Evolutionary conservation across 2,113 vertebrate species (phyloP), one percentile per base, ranked within the genome.

Genomic region (Podilymbus podiceps): DNA sequence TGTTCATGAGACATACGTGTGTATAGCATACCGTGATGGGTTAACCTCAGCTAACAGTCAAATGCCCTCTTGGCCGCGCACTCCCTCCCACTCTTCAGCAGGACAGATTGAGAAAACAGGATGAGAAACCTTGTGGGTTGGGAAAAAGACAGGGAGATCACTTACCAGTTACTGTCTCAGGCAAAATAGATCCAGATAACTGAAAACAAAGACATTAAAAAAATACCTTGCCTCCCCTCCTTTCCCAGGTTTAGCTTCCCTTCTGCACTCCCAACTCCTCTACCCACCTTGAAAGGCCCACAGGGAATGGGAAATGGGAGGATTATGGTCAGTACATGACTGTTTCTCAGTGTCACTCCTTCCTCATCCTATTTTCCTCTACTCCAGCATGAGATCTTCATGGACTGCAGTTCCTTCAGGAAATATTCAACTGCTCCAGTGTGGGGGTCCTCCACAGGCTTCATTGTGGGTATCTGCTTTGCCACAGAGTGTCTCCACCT

Each of bases 271-370:
- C 8, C 6, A 66, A 1, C 4, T 42, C 20, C n/a, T 60, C 44
- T 12, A 56, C 4, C 8, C 30, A 25, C 28, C 40, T 81, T 6
- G 25, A 19, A 76, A 64, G 15, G 11, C 10, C n/a, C 18, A 21
- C 2, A 9, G 12, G 0, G 5, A 59, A 55, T 3, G 3, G 8
- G 4, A 2, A 46, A 30, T 13, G 31, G 5, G 5, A 40, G 12
- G 8, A 49, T 53, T 69, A 58, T 16, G 5, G 8, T 12, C 38
- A 44, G 4, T 17, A 18, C 0, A 0, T n/a, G 13, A 33, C 2
- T 2, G 0, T 60, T 64, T 60, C 20, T 44, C 22, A 60, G 6
- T 18, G 8, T 50, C 21, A 40, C 1, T 2, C 1, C 35, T 69
- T 44, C 10, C 3, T 52, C 20, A 42, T 68, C 13, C 25, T 2